phyloP scores from a whole-genome alignment of 2,888 invertebrate species.

The Ophioninae sp. region DNA sequence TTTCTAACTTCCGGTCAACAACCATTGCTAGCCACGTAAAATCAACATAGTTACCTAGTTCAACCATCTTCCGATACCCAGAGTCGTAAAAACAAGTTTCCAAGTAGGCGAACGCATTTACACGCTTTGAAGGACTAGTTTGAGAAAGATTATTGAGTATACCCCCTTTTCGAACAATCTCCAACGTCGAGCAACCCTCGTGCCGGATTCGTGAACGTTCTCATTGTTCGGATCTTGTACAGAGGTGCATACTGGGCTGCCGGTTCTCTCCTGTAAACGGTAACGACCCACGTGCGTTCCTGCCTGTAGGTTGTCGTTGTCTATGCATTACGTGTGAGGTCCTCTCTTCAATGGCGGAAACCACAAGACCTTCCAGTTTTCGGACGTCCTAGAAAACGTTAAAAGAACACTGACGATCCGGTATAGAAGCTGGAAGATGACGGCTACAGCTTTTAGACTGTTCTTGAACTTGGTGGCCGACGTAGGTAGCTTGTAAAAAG shows the following conservation, averaged over 20 bases:
- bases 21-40: not conserved
- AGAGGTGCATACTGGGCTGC: not conserved
- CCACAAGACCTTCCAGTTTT: constrained; percentile 10
- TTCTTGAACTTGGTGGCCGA: not conserved
- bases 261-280: not conserved
- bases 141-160: constrained; percentile 49
- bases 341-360: constrained; percentile 23
- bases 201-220: constrained; percentile 53
- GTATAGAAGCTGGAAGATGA: not conserved
- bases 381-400: not conserved
- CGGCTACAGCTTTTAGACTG: not conserved
- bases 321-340: constrained; percentile 9
- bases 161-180: not conserved
- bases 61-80: not conserved
- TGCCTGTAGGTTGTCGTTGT: no score
- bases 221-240: constrained; percentile 54
- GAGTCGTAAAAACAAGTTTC: not conserved
- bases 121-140: constrained; percentile 40
- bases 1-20: not conserved
- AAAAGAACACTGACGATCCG: not conserved
- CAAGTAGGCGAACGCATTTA: not conserved
- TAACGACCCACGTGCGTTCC: constrained; percentile 18
- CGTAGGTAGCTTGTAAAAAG: not conserved
- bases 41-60: not conserved
- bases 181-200: not conserved